These are phyloP conservation scores for Antrozous pallidus DNA, from an alignment of 2,797 vertebrate genomes.

Conservation along the genomic window DNA sequence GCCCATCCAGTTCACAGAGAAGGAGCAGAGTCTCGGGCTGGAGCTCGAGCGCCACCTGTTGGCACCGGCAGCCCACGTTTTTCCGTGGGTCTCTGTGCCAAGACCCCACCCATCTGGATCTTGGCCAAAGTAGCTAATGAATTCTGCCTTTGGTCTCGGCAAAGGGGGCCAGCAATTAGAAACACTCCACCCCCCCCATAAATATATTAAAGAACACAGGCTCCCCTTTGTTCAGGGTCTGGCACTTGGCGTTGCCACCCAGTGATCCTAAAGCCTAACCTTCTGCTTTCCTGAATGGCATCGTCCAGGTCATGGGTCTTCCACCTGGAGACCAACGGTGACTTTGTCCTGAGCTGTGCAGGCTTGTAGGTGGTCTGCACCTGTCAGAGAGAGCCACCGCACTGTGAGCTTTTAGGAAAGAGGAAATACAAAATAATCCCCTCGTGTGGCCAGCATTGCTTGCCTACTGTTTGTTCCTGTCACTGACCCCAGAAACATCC, in stretches of 20 bases:
- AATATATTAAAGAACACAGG: background rate
- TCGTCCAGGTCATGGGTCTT: accelerated
- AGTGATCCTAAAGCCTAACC: background rate
- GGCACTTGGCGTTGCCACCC: accelerated
- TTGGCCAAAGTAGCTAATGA: no score
- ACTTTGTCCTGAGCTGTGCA: background rate
- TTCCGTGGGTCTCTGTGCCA: background rate
- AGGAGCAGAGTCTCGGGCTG: background rate
- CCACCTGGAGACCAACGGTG: background rate
- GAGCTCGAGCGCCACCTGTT: background rate
- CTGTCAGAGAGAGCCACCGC: accelerated
- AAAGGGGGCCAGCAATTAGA: background rate
- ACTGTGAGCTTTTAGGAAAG: background rate
- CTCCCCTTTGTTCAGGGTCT: background rate
- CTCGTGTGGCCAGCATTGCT: accelerated
- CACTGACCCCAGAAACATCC: background rate
- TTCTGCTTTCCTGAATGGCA: accelerated
- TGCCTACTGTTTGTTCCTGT: background rate
- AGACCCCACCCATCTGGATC: background rate
- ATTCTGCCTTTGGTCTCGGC: background rate
- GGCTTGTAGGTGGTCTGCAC: no score
- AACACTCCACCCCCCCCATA: accelerated
- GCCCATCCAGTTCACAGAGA: background rate
- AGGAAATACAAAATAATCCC: background rate
- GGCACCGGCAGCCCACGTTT: accelerated